Conservation (phyloP, 2,113 vertebrate species). For the Tragelaphus imberbis region DNA sequence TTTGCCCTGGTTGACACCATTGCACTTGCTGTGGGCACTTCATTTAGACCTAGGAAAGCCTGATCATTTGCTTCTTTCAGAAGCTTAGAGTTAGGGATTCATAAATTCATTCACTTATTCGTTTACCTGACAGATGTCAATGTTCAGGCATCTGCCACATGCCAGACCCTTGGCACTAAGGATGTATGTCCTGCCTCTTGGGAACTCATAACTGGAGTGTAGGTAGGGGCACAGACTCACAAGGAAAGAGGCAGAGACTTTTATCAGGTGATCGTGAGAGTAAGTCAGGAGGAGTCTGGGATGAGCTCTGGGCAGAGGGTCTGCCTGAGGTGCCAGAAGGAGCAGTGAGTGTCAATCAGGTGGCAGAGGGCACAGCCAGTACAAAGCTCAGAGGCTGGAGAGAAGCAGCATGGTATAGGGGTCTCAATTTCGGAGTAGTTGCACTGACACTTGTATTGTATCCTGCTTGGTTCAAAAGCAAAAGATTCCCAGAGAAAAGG, state of each 20-base stretch:
- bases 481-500: neutral
- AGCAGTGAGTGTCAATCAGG: rapidly evolving
- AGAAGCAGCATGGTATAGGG: too few species aligned
- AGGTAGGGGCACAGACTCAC: neutral
- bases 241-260: neutral
- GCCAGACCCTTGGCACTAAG: neutral
- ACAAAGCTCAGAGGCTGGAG: neutral
- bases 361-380: neutral
- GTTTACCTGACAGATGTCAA: neutral
- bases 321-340: neutral
- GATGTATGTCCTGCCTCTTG: neutral
- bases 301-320: neutral
- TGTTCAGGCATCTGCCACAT: neutral
- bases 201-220: neutral
- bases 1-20: neutral
- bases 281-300: neutral
- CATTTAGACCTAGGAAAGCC: neutral
- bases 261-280: neutral
- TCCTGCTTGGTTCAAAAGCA: neutral
- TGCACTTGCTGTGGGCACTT: neutral
- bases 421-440: neutral
- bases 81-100: neutral
- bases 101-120: neutral
- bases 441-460: neutral
- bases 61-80: neutral